Evolutionary conservation across 1,140 invertebrate species (phyloP).

Genomic region (Pseudobourletiella spinata): DNA sequence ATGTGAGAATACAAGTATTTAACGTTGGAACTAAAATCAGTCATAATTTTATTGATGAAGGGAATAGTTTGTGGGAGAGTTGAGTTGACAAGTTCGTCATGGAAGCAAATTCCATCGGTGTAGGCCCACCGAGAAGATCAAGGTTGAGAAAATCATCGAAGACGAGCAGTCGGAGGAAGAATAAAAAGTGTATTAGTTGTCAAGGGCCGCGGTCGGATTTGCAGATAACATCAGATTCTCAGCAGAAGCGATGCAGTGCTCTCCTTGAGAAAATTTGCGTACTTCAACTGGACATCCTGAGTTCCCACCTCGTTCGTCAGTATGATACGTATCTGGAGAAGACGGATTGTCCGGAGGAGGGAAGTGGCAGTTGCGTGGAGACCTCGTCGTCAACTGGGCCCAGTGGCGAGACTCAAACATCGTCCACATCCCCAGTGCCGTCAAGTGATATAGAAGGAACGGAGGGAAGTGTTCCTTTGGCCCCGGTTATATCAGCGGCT

Average conservation of each 20-base stretch:
- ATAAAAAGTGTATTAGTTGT: conserved; percentile 7
- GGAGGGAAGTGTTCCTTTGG: neutral
- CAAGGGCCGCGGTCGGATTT: conserved; percentile 1
- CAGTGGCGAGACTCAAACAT: neutral
- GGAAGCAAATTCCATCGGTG: conserved; percentile 8
- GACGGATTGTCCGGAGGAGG: neutral
- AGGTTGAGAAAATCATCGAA: neutral
- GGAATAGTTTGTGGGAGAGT: neutral
- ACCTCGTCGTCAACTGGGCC: neutral
- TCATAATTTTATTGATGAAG: neutral
- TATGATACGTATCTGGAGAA: neutral
- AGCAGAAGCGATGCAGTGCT: conserved; percentile 2
- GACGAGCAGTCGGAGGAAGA: neutral
- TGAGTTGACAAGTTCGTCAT: neutral
- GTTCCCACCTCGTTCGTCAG: neutral
- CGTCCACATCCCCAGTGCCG: neutral
- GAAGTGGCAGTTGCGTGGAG: neutral
- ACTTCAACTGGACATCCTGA: conserved; percentile 2
- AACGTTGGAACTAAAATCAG: neutral
- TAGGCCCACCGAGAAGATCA: neutral
- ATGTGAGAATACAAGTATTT: neutral
- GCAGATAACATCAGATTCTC: neutral
- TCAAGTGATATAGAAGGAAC: neutral
- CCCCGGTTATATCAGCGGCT: neutral
- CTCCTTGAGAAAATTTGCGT: conserved; percentile 6